Conservation (phyloP, 2,888 invertebrate species). For the Glyphotaelius pellucidus region DNA sequence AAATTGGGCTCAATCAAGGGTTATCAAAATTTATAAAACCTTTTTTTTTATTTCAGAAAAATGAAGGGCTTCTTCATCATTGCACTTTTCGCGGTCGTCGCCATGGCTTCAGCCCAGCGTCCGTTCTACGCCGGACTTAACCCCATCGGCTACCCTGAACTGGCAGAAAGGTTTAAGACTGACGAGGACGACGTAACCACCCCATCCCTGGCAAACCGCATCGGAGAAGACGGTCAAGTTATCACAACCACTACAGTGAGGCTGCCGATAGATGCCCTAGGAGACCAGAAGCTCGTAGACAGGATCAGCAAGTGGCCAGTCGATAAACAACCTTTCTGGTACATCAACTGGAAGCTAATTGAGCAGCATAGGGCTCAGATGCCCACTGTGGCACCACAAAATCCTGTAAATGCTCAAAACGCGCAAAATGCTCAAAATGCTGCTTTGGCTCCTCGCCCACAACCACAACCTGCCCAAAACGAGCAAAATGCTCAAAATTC, state of each 20-base stretch:
- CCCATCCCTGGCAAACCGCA: slow-evolving; percentile 74
- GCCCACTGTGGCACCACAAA: slow-evolving; percentile 60
- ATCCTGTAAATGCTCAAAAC: not conserved
- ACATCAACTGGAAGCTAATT: slow-evolving; percentile 82
- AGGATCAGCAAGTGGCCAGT: slow-evolving; percentile 81
- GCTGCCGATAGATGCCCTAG: slow-evolving; percentile 82
- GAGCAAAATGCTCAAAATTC: too few species aligned
- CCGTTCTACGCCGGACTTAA: slow-evolving; percentile 81
- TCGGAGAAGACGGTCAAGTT: slow-evolving; percentile 73
- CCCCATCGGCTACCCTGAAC: slow-evolving; percentile 79
- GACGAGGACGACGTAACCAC: slow-evolving; percentile 66
- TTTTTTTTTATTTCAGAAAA: slow-evolving; percentile 33
- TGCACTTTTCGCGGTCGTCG: slow-evolving; percentile 68
- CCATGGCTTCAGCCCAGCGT: slow-evolving; percentile 77
- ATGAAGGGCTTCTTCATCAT: slow-evolving; percentile 67
- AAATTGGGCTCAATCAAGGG: not conserved
- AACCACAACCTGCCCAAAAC: too few species aligned
- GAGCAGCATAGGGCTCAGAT: slow-evolving; percentile 77
- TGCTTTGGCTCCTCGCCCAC: not conserved
- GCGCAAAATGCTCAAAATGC: slow-evolving; percentile 68
- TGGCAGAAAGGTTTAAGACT: slow-evolving; percentile 72
- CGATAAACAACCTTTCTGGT: slow-evolving; percentile 86
- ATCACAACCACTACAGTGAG: slow-evolving; percentile 70
- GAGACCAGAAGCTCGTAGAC: slow-evolving; percentile 80
- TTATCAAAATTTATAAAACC: too few species aligned